Conservation (phyloP, 2,888 invertebrate species). For the Trichopoda pennipes region DNA sequence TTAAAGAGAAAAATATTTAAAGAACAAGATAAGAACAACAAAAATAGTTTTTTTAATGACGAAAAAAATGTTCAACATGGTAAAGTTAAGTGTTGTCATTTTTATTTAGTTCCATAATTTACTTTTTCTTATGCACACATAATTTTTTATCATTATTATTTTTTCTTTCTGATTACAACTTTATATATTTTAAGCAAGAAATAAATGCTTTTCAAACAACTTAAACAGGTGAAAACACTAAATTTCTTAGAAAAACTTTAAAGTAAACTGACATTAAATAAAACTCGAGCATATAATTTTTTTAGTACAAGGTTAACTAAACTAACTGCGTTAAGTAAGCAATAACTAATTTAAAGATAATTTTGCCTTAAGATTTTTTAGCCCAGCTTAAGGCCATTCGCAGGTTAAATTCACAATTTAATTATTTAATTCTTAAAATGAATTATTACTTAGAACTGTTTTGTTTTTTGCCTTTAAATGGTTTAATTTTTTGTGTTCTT, state of each 20-base stretch:
- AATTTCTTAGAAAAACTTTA: slow-evolving; percentile 9
- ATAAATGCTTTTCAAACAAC: neutral
- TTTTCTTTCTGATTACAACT: neutral
- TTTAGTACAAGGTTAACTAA: slow-evolving; percentile 42
- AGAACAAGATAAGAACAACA: neutral
- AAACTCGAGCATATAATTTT: neutral
- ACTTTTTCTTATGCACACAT: too few relatives aligned
- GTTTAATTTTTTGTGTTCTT: too few relatives aligned
- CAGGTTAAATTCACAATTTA: too few relatives aligned
- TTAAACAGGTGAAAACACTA: slow-evolving; percentile 12
- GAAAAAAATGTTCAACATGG: too few relatives aligned
- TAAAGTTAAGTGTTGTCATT: too few relatives aligned
- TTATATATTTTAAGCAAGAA: neutral
- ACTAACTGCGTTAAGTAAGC: neutral
- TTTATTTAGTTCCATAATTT: too few relatives aligned
- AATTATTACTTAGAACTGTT: too few relatives aligned
- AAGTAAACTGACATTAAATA: slow-evolving; percentile 12
- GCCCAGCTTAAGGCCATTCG: neutral
- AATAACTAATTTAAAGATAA: too few relatives aligned
- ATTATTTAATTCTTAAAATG: too few relatives aligned
- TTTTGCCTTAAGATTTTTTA: too few relatives aligned
- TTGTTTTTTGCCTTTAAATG: too few relatives aligned
- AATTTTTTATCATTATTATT: too few relatives aligned
- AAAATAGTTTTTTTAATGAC: neutral
- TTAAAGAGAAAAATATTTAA: neutral